These are phyloP conservation scores for Salticus scenicus DNA, from an alignment of 2,888 invertebrate species.

Conservation along the genomic window DNA sequence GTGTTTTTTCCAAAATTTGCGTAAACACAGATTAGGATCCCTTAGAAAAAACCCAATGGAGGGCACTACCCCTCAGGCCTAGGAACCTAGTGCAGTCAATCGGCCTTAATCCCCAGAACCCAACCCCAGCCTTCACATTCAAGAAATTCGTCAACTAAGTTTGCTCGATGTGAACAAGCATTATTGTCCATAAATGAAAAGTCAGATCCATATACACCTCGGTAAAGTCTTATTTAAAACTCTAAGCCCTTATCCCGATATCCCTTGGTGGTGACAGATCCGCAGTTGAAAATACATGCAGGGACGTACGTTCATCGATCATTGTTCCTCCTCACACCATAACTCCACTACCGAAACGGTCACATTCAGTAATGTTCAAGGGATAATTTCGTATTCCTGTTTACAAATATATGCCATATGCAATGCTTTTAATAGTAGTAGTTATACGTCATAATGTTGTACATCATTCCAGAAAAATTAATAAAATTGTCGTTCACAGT, in stretches of 20 bases:
- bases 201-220: background rate
- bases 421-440: background rate
- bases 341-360: background rate
- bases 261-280: background rate
- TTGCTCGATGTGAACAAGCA: background rate
- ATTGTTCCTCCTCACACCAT: background rate
- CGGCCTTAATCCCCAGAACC: no score
- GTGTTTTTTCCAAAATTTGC: no score
- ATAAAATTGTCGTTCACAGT: background rate
- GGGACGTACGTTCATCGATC: background rate
- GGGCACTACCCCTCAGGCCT: no score
- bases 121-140: no score
- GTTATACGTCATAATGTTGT: background rate
- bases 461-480: background rate
- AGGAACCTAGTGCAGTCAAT: no score
- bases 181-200: background rate
- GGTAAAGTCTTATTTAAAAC: background rate
- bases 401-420: no score
- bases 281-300: background rate
- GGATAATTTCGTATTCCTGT: background rate
- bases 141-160: background rate
- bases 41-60: no score
- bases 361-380: background rate
- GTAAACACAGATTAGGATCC: no score
- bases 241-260: background rate